These are phyloP conservation scores for Eristalis arbustorum DNA, from an alignment of 2,888 invertebrate species.

Conservation along the genomic window DNA sequence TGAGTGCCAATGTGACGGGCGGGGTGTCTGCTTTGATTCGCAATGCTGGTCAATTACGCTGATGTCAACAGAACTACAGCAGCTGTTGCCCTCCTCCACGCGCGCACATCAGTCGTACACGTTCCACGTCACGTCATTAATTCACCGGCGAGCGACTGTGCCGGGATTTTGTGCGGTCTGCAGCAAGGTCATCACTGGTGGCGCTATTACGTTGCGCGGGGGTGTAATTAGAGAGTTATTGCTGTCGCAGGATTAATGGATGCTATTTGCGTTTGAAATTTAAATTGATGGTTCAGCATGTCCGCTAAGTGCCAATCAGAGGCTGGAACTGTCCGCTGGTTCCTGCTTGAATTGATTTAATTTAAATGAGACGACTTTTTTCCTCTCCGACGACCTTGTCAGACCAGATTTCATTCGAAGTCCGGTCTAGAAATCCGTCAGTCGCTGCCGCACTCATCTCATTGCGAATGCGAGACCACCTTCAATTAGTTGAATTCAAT, in stretches of 20 bases:
- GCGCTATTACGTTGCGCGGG: slow-evolving; percentile 10
- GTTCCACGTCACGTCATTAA: background rate
- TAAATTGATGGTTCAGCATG: background rate
- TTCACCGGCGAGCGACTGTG: background rate
- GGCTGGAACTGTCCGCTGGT: no score
- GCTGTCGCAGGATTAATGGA: slow-evolving; percentile 22
- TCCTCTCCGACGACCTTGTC: background rate
- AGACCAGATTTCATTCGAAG: background rate
- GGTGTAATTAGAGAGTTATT: slow-evolving; percentile 36
- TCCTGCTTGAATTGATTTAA: no score
- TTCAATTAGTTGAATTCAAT: slow-evolving; percentile 11
- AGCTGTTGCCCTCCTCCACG: background rate
- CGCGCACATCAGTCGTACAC: background rate
- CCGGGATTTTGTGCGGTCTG: background rate
- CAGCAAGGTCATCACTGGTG: slow-evolving; percentile 14
- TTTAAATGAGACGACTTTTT: background rate
- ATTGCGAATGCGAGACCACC: slow-evolving; percentile 19
- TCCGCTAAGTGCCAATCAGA: background rate
- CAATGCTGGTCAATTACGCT: slow-evolving; percentile 53
- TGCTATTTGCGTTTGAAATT: background rate
- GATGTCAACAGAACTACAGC: slow-evolving; percentile 62
- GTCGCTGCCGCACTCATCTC: background rate
- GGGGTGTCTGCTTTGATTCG: slow-evolving; percentile 14
- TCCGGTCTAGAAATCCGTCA: background rate
- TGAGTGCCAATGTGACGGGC: slow-evolving; percentile 32